Evolutionary conservation across 2,888 invertebrate genomes (phyloP).

Genomic region (Cyclophora punctaria): DNA sequence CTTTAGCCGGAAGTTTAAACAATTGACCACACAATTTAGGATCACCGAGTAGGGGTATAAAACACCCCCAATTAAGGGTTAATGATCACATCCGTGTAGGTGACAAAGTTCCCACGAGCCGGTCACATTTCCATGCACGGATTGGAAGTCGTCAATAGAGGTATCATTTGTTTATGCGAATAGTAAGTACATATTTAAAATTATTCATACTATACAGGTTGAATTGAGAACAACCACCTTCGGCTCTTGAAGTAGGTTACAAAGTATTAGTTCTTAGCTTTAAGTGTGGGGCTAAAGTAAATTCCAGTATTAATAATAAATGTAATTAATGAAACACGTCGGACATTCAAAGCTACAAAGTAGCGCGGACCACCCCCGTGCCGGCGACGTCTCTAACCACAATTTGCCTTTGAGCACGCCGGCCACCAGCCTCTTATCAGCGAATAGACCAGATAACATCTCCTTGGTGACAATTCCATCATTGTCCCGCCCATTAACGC

Average conservation of each 20-base stretch:
- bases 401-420: conserved; percentile 72
- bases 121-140: neutral
- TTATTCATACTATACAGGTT: too few relatives aligned
- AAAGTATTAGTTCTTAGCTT: too few relatives aligned
- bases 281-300: too few relatives aligned
- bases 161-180: too few relatives aligned
- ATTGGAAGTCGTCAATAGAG: neutral
- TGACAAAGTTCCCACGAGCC: conserved; percentile 44
- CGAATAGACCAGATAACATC: conserved; percentile 62
- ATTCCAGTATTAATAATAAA: too few relatives aligned
- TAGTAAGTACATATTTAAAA: too few relatives aligned
- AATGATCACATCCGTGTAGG: conserved; percentile 32
- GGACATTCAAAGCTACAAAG: conserved; percentile 2
- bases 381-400: conserved; percentile 44
- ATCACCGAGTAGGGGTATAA: conserved; percentile 17
- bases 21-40: conserved; percentile 29
- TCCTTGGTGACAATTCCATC: conserved; percentile 57
- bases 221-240: too few relatives aligned
- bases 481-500: conserved; percentile 73
- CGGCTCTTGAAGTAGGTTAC: too few relatives aligned
- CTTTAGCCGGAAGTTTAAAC: conserved; percentile 32
- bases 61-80: conserved; percentile 43
- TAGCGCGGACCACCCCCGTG: conserved; percentile 37
- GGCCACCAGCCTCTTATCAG: conserved; percentile 60
- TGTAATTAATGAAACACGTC: too few relatives aligned